Conservation (phyloP, 2,113 vertebrate genomes). For the Miniopterus natalensis region DNA sequence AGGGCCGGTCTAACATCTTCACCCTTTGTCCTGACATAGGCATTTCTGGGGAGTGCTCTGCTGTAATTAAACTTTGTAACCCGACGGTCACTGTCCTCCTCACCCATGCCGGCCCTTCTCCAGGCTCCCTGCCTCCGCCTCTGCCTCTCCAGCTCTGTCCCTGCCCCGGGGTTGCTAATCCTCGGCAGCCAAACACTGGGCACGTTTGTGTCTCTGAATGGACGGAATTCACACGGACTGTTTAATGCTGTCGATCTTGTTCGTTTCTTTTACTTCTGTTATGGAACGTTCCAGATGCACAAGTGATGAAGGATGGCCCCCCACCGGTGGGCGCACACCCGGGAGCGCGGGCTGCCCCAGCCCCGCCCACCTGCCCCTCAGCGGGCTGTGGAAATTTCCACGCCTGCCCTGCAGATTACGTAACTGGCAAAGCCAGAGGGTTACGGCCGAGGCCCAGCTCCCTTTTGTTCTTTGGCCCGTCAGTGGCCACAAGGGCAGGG, state of each 20-base stretch:
- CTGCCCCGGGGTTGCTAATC: background rate
- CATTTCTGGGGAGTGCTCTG: background rate
- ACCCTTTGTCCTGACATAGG: background rate
- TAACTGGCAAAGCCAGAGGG: background rate
- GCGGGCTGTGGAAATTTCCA: background rate
- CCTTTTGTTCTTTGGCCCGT: constrained; percentile 53
- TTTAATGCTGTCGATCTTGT: background rate
- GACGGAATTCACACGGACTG: background rate
- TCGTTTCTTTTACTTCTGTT: background rate
- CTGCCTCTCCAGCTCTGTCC: background rate
- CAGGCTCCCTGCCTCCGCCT: background rate
- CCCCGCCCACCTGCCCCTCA: background rate
- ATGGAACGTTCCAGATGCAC: background rate
- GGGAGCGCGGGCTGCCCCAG: rapidly evolving
- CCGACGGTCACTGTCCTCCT: background rate
- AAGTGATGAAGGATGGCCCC: background rate
- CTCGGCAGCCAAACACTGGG: background rate
- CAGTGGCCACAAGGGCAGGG: background rate
- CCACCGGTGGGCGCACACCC: rapidly evolving
- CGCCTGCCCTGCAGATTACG: background rate
- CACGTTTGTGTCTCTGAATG: background rate
- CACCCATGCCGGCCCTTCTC: background rate
- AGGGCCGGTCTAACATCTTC: background rate
- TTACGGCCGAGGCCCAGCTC: background rate
- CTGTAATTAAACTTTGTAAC: background rate